Conservation (phyloP, 2,888 invertebrate species). For the Morpho deidamia region DNA sequence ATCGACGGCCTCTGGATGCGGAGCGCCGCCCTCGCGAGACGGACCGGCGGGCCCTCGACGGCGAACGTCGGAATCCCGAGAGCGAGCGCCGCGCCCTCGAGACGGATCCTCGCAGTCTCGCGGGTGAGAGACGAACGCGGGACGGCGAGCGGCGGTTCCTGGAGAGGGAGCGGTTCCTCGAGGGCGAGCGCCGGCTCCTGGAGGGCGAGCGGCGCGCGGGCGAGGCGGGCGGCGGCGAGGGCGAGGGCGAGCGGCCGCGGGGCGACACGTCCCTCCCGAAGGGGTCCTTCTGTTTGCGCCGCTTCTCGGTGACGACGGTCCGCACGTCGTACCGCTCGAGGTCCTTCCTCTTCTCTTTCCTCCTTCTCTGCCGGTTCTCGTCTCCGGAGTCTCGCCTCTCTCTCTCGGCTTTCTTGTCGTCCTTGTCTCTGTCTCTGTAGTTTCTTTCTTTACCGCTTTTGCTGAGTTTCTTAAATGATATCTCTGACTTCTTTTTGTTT, state of each 20-base stretch:
- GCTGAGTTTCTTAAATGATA: constrained; percentile 88
- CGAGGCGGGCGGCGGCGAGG: constrained; percentile 24
- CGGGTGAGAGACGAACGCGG: constrained; percentile 29
- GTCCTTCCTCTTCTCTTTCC: constrained; percentile 83
- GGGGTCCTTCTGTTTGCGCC: constrained; percentile 83
- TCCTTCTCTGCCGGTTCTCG: constrained; percentile 52
- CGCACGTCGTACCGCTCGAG: constrained; percentile 91
- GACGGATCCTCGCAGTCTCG: constrained; percentile 20
- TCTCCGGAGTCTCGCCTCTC: constrained; percentile 36
- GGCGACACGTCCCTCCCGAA: constrained; percentile 86
- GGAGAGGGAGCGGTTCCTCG: constrained; percentile 21
- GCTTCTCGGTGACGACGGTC: constrained; percentile 84
- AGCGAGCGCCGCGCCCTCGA: constrained; percentile 22
- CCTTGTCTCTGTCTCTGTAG: constrained; percentile 82
- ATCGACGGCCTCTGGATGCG: constrained; percentile 22
- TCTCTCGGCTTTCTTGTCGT: constrained; percentile 48
- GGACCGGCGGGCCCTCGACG: constrained; percentile 32
- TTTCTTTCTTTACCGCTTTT: constrained; percentile 87
- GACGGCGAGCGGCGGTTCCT: constrained; percentile 19
- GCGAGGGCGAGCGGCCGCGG: constrained; percentile 40
- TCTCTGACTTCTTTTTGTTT: constrained; percentile 71
- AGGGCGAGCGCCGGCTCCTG: constrained; percentile 19
- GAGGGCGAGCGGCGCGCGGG: constrained; percentile 21
- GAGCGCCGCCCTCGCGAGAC: constrained; percentile 28
- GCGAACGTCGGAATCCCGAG: constrained; percentile 7